These are phyloP conservation scores for Microctonus brassicae DNA, from an alignment of 2,888 invertebrate species.

Conservation along the genomic window DNA sequence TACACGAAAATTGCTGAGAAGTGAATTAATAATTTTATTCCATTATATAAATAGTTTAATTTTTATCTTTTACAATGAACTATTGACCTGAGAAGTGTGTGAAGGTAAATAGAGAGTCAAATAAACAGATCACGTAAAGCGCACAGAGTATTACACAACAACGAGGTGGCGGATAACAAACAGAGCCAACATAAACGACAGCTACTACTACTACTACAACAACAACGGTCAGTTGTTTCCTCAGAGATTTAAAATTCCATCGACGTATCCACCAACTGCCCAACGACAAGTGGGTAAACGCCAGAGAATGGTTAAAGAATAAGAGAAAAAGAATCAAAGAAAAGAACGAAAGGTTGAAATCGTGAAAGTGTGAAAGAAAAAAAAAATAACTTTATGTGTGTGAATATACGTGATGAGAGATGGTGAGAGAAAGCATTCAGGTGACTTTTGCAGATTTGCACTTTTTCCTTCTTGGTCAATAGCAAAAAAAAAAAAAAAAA, in stretches of 20 bases:
- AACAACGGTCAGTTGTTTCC: slow-evolving; percentile 8
- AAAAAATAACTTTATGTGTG: slow-evolving; percentile 14
- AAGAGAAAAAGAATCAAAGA: background rate
- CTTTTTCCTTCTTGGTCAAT: slow-evolving; percentile 25
- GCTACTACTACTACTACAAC: background rate
- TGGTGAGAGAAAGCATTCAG: background rate
- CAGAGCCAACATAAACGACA: background rate
- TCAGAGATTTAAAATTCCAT: slow-evolving; percentile 28
- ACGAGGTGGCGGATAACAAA: background rate
- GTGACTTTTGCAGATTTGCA: slow-evolving; percentile 29
- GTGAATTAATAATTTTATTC: background rate
- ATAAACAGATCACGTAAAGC: slow-evolving; percentile 30
- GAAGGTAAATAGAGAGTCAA: background rate
- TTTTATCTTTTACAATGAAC: background rate
- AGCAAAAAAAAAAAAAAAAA: slow-evolving; percentile 27
- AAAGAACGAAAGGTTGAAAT: background rate
- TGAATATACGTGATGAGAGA: background rate
- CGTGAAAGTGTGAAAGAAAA: background rate
- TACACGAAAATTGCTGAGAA: background rate
- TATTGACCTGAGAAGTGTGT: background rate
- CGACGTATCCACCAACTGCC: slow-evolving; percentile 16
- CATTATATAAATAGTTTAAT: background rate
- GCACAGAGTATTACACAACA: slow-evolving; percentile 33
- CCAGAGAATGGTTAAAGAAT: background rate
- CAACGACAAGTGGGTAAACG: slow-evolving; percentile 19